phyloP scores from a whole-genome alignment of 1,140 invertebrate species.

The Polypedilum pembai region DNA sequence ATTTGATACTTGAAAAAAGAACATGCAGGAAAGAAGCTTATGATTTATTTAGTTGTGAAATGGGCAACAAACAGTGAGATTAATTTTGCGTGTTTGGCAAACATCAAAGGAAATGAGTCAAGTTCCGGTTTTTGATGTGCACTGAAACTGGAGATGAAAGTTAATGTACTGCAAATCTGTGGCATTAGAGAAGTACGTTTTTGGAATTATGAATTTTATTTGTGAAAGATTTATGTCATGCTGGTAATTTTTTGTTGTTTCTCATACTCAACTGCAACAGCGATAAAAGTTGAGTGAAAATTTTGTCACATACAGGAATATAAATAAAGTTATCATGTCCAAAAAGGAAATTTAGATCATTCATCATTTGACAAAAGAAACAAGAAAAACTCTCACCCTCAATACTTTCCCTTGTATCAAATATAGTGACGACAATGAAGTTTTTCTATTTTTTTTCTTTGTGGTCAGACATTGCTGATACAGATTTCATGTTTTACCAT shows the following conservation, averaged over 20 bases:
- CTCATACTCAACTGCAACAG: too few species aligned
- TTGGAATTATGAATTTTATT: not conserved
- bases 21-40: not conserved
- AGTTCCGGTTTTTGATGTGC: not conserved
- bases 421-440: too few species aligned
- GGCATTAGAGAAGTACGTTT: not conserved
- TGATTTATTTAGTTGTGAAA: not conserved
- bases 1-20: not conserved
- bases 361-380: not conserved
- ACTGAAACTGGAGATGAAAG: not conserved
- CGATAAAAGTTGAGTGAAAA: conserved; percentile 9
- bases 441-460: not conserved
- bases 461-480: conserved; percentile 4
- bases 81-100: conserved; percentile 5
- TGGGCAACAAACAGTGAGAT: not conserved
- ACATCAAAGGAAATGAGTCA: conserved; percentile 16
- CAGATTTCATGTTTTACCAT: not conserved
- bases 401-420: too few species aligned
- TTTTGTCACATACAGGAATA: not conserved
- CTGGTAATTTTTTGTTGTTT: not conserved
- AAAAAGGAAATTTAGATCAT: not conserved
- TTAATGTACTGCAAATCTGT: conserved; percentile 12
- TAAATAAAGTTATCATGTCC: conserved; percentile 18
- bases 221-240: not conserved
- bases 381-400: too few species aligned